Evolutionary conservation across 2,888 invertebrate genomes (phyloP).

Genomic region (Apeira syringaria): DNA sequence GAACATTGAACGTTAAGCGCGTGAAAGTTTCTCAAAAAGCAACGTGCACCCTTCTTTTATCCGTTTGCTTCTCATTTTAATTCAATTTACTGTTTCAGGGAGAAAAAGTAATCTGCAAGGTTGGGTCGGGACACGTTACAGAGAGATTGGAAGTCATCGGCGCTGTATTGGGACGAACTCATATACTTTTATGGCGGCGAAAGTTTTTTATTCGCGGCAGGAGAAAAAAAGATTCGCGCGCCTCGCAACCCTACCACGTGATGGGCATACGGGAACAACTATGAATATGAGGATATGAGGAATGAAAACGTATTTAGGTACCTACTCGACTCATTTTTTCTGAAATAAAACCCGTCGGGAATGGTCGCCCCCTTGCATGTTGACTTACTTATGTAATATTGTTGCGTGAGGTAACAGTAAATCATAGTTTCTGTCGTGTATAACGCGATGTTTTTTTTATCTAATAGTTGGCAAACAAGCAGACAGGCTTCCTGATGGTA

Average conservation of each 20-base stretch:
- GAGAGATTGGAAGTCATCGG: constrained; percentile 80
- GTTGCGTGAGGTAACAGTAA: too few species aligned
- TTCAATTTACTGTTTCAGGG: constrained; percentile 80
- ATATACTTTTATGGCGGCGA: constrained; percentile 78
- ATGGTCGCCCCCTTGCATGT: constrained; percentile 36
- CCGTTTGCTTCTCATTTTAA: constrained; percentile 79
- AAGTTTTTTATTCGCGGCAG: constrained; percentile 76
- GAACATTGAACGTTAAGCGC: constrained; percentile 61
- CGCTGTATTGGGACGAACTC: constrained; percentile 80
- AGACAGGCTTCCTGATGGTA: constrained; percentile 6
- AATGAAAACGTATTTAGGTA: constrained; percentile 62
- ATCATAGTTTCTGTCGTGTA: too few species aligned
- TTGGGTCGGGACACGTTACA: constrained; percentile 74
- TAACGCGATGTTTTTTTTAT: too few species aligned
- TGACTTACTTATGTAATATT: constrained; percentile 31
- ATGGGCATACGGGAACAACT: constrained; percentile 60
- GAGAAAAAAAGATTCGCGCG: constrained; percentile 74
- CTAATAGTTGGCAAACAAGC: constrained; percentile 13
- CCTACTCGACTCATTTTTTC: constrained; percentile 54
- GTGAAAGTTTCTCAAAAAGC: constrained; percentile 69
- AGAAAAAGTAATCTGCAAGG: constrained; percentile 80
- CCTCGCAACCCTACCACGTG: constrained; percentile 54
- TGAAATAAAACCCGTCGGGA: constrained; percentile 46
- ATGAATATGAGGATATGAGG: constrained; percentile 59
- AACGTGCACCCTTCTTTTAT: constrained; percentile 72